A percentile compares a stretch with the other conserved stretches of the same genome.
Conservation (phyloP, 2,113 vertebrate genomes). For the Sylvia atricapilla region DNA sequence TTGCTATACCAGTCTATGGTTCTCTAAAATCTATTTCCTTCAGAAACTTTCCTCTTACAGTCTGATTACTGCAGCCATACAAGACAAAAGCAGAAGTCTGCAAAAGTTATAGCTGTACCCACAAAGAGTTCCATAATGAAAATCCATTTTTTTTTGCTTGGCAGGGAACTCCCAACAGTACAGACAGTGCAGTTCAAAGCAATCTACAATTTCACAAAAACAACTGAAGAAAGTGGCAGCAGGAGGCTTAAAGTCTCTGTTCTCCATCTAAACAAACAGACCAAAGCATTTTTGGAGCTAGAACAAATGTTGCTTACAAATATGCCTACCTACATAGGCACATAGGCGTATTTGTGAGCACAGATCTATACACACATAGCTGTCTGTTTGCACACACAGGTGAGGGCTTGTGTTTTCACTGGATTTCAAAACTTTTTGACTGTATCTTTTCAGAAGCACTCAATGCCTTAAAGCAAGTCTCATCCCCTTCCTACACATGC, state of each 20-base stretch:
- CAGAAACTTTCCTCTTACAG: not conserved
- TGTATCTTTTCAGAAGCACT: not conserved
- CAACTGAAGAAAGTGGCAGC: not conserved
- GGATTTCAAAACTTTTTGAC: not conserved
- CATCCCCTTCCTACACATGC: not conserved
- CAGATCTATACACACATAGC: not conserved
- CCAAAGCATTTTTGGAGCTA: not conserved
- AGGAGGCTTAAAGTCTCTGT: not conserved
- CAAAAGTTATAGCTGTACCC: not conserved
- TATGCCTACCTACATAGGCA: accelerated
- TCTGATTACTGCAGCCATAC: not conserved
- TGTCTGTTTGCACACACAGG: not conserved
- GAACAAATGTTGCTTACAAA: not conserved
- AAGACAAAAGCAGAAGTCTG: not conserved
- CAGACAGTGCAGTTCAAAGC: not conserved
- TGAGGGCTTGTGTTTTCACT: not conserved
- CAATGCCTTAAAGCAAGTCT: not conserved
- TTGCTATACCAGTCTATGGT: not conserved
- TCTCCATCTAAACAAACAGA: not conserved
- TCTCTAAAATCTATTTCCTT: not conserved
- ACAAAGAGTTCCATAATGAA: not conserved
- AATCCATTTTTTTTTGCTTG: not conserved
- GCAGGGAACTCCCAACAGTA: not conserved
- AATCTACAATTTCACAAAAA: not conserved
- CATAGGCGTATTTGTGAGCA: not conserved